A percentile compares a stretch with the other conserved stretches of the same genome.
Conservation (phyloP, 1,140 invertebrate species). For the Cyclina sinensis region DNA sequence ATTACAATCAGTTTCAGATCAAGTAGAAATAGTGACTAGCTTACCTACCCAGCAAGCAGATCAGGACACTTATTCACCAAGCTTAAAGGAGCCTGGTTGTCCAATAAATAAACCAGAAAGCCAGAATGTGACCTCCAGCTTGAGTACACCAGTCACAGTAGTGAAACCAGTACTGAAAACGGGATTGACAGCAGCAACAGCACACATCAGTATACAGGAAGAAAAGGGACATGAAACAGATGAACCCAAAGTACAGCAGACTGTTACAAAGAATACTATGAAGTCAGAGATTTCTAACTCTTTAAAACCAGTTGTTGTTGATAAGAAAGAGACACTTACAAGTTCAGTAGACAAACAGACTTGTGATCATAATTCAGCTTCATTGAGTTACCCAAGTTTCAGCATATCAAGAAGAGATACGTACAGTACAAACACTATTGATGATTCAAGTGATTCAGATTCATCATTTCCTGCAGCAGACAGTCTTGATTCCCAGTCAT, state of each 20-base stretch:
- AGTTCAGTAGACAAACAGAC: not conserved
- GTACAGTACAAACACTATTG: not conserved
- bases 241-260: not conserved
- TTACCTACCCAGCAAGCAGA: not conserved
- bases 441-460: slow-evolving; percentile 1
- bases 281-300: not conserved
- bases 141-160: not conserved
- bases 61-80: no score
- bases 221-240: no score
- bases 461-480: not conserved
- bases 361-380: not conserved
- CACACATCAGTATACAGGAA: not conserved
- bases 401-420: not conserved
- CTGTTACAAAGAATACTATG: not conserved
- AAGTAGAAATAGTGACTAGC: not conserved
- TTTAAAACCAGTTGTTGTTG: not conserved
- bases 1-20: not conserved
- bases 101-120: no score
- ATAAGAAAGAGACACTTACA: not conserved
- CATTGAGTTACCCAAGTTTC: not conserved
- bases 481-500: not conserved
- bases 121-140: no score
- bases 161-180: not conserved
- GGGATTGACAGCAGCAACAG: not conserved
- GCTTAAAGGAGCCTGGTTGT: no score